A percentile compares a stretch with the other conserved stretches of the same genome.
Conservation (phyloP, 2,888 invertebrate genomes). For the Hypena proboscidalis region DNA sequence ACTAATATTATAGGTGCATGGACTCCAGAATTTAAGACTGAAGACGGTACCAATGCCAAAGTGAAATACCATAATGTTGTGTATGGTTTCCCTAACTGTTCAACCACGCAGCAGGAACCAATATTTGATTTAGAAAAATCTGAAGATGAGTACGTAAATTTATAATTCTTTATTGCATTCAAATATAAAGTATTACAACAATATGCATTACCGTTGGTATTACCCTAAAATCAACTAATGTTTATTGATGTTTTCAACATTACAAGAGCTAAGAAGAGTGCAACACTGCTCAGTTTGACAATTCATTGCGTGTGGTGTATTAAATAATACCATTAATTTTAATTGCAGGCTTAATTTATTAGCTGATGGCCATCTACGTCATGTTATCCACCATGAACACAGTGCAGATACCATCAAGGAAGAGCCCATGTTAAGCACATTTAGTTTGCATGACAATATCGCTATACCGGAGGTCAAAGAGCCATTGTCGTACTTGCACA, state of each 20-base stretch:
- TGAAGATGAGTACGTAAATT: slow-evolving; percentile 81
- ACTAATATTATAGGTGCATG: slow-evolving; percentile 70
- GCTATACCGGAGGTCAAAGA: slow-evolving; percentile 78
- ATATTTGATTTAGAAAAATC: slow-evolving; percentile 87
- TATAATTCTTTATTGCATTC: not conserved
- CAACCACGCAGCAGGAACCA: slow-evolving; percentile 88
- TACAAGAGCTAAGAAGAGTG: no score
- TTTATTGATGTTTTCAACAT: no score
- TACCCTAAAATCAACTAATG: no score
- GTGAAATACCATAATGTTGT: slow-evolving; percentile 85
- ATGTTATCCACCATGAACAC: slow-evolving; percentile 87
- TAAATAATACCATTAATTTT: slow-evolving; percentile 6
- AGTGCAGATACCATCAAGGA: slow-evolving; percentile 75
- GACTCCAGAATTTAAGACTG: slow-evolving; percentile 87
- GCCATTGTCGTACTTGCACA: slow-evolving; percentile 88
- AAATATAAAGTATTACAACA: not conserved
- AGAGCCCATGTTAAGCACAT: slow-evolving; percentile 55
- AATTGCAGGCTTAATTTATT: slow-evolving; percentile 86
- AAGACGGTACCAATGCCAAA: slow-evolving; percentile 84
- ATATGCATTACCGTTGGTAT: no score
- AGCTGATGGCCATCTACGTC: slow-evolving; percentile 89
- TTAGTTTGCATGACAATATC: slow-evolving; percentile 66
- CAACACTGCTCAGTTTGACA: no score
- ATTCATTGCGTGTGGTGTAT: no score
- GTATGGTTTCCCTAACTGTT: slow-evolving; percentile 89